Conservation (phyloP, 2,797 vertebrate genomes). For the Anniella stebbinsi region DNA sequence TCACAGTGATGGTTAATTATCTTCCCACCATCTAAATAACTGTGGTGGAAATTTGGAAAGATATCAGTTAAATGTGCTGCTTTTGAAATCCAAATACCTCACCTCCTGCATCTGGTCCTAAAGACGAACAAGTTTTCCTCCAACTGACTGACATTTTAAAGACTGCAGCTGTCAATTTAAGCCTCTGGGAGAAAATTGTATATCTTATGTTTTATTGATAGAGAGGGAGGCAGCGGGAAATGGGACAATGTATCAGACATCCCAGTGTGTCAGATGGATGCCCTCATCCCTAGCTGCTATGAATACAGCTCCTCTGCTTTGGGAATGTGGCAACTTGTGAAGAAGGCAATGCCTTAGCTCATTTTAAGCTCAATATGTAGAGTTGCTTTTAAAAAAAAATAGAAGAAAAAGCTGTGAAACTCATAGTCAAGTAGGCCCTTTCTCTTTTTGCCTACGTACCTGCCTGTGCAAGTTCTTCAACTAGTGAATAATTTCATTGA, state of each 20-base stretch:
- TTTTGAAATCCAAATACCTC: conserved; percentile 46
- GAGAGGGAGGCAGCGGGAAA: conserved; percentile 33
- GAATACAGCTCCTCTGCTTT: conserved; percentile 32
- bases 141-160: conserved; percentile 47
- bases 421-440: not conserved
- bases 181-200: conserved; percentile 2
- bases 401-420: not conserved
- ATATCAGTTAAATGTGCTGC: conserved; percentile 44
- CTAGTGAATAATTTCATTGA: conserved; percentile 49
- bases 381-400: not conserved
- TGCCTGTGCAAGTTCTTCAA: conserved; percentile 25
- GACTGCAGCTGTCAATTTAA: conserved; percentile 15
- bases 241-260: conserved; percentile 45
- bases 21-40: conserved; percentile 65
- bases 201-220: conserved; percentile 6
- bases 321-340: conserved; percentile 2
- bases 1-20: conserved; percentile 67
- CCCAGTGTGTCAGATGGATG: not conserved
- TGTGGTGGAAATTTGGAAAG: conserved; percentile 49
- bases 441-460: conserved; percentile 1
- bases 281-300: conserved; percentile 25
- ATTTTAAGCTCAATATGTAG: not conserved
- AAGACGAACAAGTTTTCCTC: conserved; percentile 19
- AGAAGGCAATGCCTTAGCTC: conserved; percentile 7
- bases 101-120: fast-evolving